phyloP scores from a whole-genome alignment of 1,140 invertebrate species.

The Luehdorfia chinensis region DNA sequence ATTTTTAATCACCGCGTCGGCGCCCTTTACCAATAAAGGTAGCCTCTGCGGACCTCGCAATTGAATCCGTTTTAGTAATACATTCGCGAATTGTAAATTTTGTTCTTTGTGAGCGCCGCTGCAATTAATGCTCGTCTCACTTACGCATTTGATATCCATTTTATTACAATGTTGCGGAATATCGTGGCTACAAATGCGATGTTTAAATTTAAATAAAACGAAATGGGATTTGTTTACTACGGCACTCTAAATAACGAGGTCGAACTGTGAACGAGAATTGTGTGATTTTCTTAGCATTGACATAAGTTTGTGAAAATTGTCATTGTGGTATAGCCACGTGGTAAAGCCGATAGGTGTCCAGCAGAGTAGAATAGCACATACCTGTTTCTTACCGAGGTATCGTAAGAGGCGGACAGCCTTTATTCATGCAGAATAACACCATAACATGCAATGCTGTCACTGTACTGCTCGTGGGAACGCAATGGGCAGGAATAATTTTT shows the following conservation, averaged over 20 bases:
- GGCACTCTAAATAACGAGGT: not conserved
- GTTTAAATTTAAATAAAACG: slow-evolving; percentile 12
- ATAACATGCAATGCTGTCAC: too few relatives aligned
- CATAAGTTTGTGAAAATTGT: too few relatives aligned
- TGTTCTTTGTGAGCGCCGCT: slow-evolving; percentile 42
- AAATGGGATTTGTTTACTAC: slow-evolving; percentile 2
- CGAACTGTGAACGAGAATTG: slow-evolving; percentile 1
- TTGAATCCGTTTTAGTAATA: slow-evolving; percentile 42
- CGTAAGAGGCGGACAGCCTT: too few relatives aligned
- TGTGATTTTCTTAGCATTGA: too few relatives aligned
- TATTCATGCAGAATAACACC: too few relatives aligned
- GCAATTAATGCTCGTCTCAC: slow-evolving; percentile 46
- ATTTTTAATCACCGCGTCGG: slow-evolving; percentile 61
- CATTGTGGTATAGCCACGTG: too few relatives aligned
- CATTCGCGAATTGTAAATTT: slow-evolving; percentile 58
- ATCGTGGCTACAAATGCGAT: slow-evolving; percentile 3
- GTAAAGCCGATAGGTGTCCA: too few relatives aligned
- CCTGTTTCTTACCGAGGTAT: too few relatives aligned
- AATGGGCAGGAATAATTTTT: too few relatives aligned
- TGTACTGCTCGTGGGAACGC: too few relatives aligned
- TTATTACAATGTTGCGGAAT: slow-evolving; percentile 9
- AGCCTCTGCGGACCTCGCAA: slow-evolving; percentile 35
- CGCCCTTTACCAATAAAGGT: slow-evolving; percentile 43
- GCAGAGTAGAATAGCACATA: too few relatives aligned
- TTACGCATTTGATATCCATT: slow-evolving; percentile 23